A percentile compares a stretch with the other conserved stretches of the same genome.
phyloP scores from a whole-genome alignment of 2,888 invertebrate species.

The Epsilonema sp. region DNA sequence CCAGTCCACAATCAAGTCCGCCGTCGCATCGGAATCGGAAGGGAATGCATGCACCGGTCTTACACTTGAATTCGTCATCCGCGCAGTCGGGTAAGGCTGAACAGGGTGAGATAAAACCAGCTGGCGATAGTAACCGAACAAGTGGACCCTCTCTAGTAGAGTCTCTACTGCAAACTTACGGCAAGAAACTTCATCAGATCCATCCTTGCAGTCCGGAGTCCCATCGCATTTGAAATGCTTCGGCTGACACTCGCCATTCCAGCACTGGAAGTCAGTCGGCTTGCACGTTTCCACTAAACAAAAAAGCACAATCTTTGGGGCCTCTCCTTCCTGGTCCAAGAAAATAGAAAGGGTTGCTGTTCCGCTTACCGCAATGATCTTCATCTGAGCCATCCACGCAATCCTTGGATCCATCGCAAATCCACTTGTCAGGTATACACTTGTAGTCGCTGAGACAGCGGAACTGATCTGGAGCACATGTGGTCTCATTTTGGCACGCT shows the following conservation, averaged over 20 bases:
- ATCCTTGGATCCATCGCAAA: conserved; percentile 6
- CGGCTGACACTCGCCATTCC: conserved; percentile 5
- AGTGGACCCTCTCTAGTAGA: too few species aligned
- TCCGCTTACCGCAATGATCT: conserved; percentile 4
- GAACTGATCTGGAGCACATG: conserved; percentile 3
- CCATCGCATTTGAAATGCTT: conserved; percentile 4
- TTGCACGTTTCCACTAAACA: background rate
- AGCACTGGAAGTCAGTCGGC: conserved; percentile 1
- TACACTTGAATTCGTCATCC: conserved; percentile 6
- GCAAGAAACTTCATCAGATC: conserved; percentile 4
- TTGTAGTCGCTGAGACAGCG: conserved; percentile 1
- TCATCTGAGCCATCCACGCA: conserved; percentile 9
- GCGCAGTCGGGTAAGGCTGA: conserved; percentile 5
- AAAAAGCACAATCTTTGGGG: too few species aligned
- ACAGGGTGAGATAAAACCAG: background rate
- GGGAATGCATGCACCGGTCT: conserved; percentile 7
- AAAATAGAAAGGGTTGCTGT: too few species aligned
- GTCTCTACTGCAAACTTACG: too few species aligned
- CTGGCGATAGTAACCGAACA: background rate
- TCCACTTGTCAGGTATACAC: conserved; percentile 1
- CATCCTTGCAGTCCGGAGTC: conserved; percentile 3
- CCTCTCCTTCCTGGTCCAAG: too few species aligned
- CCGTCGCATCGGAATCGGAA: conserved; percentile 6
- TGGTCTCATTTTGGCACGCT: conserved; percentile 36
- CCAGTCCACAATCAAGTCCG: conserved; percentile 6